Conservation (phyloP, 2,888 invertebrate species). For the Itoplectis maculator region DNA sequence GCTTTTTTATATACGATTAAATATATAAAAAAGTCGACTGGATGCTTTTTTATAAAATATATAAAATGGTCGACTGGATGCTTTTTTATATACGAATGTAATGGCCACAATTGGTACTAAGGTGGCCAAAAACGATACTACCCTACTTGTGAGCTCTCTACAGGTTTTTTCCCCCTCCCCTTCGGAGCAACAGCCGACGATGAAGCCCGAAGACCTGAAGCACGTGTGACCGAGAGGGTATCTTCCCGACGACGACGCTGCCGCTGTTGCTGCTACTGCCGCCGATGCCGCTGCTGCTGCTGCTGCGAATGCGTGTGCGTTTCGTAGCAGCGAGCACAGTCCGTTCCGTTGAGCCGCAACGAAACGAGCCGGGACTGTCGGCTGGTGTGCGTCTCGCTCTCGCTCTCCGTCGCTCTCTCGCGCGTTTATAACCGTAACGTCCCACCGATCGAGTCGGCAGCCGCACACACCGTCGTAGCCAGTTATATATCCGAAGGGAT, state of each 20-base stretch:
- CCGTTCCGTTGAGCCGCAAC: neutral
- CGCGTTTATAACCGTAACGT: neutral
- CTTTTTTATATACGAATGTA: no score
- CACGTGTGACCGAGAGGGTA: conserved; percentile 9
- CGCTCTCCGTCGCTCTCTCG: no score
- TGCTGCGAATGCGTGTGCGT: conserved; percentile 8
- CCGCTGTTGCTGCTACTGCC: neutral
- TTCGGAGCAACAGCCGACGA: neutral
- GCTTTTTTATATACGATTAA: no score
- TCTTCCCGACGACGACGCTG: neutral
- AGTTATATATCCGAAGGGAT: conserved; percentile 67
- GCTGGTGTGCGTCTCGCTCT: neutral
- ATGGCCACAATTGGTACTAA: no score
- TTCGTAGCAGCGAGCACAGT: conserved; percentile 3
- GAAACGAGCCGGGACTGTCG: conserved; percentile 32
- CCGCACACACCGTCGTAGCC: conserved; percentile 37
- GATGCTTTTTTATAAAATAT: no score
- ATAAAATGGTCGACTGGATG: no score
- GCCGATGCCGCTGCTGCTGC: neutral
- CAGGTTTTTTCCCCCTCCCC: neutral
- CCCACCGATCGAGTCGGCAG: conserved; percentile 6
- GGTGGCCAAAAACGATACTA: neutral
- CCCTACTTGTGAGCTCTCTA: neutral
- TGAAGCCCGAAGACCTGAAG: conserved; percentile 18
- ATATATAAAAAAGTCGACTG: no score